A percentile compares a stretch with the other conserved stretches of the same genome.
These are phyloP conservation scores for Shinisaurus crocodilurus DNA, from an alignment of 2,113 vertebrate genomes.

Conservation along the genomic window DNA sequence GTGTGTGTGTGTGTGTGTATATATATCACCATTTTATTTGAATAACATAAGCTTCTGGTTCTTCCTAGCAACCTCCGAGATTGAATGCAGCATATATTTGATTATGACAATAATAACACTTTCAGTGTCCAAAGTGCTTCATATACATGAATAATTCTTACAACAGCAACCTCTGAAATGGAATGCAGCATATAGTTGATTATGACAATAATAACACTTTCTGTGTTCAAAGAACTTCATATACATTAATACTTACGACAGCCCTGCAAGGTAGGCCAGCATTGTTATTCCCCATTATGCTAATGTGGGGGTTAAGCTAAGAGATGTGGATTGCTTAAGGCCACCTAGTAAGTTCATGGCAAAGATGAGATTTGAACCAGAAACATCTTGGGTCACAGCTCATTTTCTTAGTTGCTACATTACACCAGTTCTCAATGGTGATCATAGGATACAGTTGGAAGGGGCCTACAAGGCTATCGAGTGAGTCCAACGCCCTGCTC, in stretches of 20 bases:
- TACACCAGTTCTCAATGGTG: background rate
- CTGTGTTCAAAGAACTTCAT: background rate
- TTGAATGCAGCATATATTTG: conserved; percentile 34
- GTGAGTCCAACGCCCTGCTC: no score
- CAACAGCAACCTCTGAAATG: conserved; percentile 57
- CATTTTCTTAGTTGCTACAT: background rate
- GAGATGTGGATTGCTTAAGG: background rate
- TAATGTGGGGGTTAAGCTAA: background rate
- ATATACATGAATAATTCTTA: no score
- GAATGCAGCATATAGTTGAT: conserved; percentile 23
- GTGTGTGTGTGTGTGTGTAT: no score
- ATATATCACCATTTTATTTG: conserved; percentile 45
- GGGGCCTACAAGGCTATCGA: no score
- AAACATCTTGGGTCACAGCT: background rate
- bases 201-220: background rate
- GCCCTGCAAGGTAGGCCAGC: background rate
- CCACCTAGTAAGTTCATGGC: background rate
- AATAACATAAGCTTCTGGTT: conserved; percentile 48
- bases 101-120: background rate
- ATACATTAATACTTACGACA: background rate
- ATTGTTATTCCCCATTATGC: background rate
- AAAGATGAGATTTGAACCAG: background rate
- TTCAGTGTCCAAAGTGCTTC: background rate
- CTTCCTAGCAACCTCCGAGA: conserved; percentile 58
- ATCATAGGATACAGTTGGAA: no score